phyloP scores from a whole-genome alignment of 1,140 invertebrate genomes.

The Temnothorax curvispinosus region DNA sequence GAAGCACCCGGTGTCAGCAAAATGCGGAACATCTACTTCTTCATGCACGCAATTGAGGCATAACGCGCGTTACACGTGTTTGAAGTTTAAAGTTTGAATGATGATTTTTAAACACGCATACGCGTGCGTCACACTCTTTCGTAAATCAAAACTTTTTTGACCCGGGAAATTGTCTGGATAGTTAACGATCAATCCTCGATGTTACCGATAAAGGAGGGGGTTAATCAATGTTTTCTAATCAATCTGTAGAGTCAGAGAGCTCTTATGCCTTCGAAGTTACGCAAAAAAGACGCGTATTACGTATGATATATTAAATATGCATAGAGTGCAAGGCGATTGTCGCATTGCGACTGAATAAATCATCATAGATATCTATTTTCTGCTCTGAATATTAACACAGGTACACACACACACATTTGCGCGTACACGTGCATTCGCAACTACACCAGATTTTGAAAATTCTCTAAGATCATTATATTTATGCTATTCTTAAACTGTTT shows the following conservation, averaged over 20 bases:
- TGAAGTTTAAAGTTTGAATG: not conserved
- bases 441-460: not conserved
- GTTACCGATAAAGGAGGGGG: not conserved
- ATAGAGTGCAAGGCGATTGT: not conserved
- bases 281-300: not conserved
- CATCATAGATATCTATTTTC: slow-evolving; percentile 5
- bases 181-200: not conserved
- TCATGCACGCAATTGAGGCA: slow-evolving; percentile 43
- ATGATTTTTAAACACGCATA: slow-evolving; percentile 16
- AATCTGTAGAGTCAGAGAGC: too few species aligned
- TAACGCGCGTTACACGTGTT: slow-evolving; percentile 11
- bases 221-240: not conserved
- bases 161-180: not conserved
- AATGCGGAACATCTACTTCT: slow-evolving; percentile 46
- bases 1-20: slow-evolving; percentile 39
- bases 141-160: not conserved
- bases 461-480: not conserved
- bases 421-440: not conserved
- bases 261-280: not conserved
- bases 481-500: not conserved
- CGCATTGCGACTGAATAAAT: slow-evolving; percentile 18
- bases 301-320: not conserved
- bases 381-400: slow-evolving; percentile 11
- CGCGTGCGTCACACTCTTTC: not conserved
- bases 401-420: not conserved